A percentile compares a stretch with the other conserved stretches of the same genome.
These are phyloP conservation scores for Oncorhynchus mykiss DNA, from an alignment of 2,113 vertebrate genomes.

Conservation along the genomic window DNA sequence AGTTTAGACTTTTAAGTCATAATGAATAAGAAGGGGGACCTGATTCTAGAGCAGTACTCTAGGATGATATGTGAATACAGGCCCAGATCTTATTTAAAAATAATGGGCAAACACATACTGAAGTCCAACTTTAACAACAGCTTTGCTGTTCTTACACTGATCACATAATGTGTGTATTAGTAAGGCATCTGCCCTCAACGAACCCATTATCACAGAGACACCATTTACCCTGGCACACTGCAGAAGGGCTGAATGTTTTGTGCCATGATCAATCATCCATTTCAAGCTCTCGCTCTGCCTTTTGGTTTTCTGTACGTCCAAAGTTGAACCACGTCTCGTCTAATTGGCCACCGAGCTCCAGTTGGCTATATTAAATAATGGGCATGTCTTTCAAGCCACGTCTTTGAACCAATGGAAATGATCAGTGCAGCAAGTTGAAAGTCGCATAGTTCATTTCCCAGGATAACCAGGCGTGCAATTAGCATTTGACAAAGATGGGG, in stretches of 20 bases:
- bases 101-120: not conserved
- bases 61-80: too few relatives aligned
- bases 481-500: constrained; percentile 32
- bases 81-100: not conserved
- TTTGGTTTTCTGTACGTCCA: not conserved
- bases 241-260: not conserved
- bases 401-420: constrained; percentile 37
- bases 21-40: too few relatives aligned
- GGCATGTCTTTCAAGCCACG: constrained; percentile 8
- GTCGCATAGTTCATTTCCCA: constrained; percentile 9
- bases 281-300: not conserved
- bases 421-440: constrained; percentile 34
- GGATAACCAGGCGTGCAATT: constrained; percentile 24
- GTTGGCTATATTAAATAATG: constrained; percentile 17
- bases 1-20: too few relatives aligned
- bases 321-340: not conserved
- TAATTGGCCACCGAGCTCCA: constrained; percentile 35
- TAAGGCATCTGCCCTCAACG: not conserved
- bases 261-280: not conserved
- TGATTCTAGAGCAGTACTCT: too few relatives aligned
- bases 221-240: not conserved
- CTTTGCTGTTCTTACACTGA: not conserved
- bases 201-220: not conserved
- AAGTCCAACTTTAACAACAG: not conserved
- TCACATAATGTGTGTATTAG: not conserved